Conservation (phyloP, 2,797 vertebrate genomes). For the Halcyon smyrnensis region DNA sequence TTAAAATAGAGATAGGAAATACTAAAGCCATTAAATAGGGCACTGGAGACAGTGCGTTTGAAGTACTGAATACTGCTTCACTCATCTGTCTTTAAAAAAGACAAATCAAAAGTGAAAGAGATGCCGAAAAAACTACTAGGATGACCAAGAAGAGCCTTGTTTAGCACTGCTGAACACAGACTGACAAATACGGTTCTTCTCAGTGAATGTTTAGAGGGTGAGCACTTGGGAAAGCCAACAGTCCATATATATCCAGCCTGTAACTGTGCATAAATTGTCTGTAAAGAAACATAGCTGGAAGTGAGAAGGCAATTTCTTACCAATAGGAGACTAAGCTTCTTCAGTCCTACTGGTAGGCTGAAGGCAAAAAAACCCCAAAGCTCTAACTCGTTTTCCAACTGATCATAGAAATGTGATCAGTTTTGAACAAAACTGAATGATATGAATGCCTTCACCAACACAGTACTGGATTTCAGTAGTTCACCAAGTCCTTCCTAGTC, state of each 20-base stretch:
- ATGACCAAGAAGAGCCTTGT: background rate
- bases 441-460: background rate
- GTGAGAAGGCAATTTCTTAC: background rate
- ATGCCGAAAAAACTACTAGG: background rate
- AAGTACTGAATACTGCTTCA: background rate
- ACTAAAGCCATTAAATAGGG: background rate
- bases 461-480: slow-evolving; percentile 38
- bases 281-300: background rate
- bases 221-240: background rate
- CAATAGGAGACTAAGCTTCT: background rate
- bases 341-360: background rate
- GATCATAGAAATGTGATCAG: background rate
- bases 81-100: background rate
- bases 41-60: background rate
- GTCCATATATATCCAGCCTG: background rate
- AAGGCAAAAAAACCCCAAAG: background rate
- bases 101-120: background rate
- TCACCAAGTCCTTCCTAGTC: slow-evolving; percentile 56
- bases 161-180: background rate
- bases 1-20: background rate
- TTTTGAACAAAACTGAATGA: background rate
- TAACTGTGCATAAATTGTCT: background rate
- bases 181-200: background rate
- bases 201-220: background rate
- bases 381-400: background rate